Conservation (phyloP, 2,888 invertebrate genomes). For the Stratiomys singularior region DNA sequence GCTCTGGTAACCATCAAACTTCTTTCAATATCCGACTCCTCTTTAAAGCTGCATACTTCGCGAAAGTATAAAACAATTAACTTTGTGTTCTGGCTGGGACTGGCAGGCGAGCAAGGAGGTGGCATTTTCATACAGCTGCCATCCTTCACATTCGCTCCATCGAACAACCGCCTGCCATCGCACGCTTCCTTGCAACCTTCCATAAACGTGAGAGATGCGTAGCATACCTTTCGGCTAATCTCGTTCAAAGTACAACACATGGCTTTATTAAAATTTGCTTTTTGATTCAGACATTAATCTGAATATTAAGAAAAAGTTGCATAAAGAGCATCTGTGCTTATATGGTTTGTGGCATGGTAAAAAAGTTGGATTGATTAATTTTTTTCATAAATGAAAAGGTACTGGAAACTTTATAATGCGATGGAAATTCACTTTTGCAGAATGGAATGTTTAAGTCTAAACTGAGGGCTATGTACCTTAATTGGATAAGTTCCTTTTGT, state of each 20-base stretch:
- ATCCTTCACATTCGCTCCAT: background rate
- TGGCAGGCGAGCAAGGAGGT: background rate
- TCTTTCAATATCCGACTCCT: too few species aligned
- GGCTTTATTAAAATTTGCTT: conserved; percentile 29
- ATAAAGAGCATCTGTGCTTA: background rate
- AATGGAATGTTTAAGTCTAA: too few species aligned
- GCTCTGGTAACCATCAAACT: too few species aligned
- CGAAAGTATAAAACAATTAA: background rate
- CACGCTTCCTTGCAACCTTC: too few species aligned
- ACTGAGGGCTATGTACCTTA: too few species aligned
- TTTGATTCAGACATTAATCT: conserved; percentile 20
- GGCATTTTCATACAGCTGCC: background rate
- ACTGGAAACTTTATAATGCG: too few species aligned
- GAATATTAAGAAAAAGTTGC: conserved; percentile 15
- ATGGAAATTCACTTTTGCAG: too few species aligned
- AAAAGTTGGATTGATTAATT: conserved; percentile 6
- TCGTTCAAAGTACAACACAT: conserved; percentile 8
- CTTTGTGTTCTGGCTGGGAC: background rate
- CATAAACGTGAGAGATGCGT: background rate
- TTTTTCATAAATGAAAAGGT: background rate
- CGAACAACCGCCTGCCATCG: background rate
- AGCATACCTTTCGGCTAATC: conserved; percentile 6
- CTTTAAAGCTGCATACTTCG: too few species aligned
- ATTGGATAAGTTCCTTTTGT: too few species aligned
- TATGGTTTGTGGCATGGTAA: background rate